Conservation (phyloP, 2,888 invertebrate genomes). For the Tolmerus cingulatus region DNA sequence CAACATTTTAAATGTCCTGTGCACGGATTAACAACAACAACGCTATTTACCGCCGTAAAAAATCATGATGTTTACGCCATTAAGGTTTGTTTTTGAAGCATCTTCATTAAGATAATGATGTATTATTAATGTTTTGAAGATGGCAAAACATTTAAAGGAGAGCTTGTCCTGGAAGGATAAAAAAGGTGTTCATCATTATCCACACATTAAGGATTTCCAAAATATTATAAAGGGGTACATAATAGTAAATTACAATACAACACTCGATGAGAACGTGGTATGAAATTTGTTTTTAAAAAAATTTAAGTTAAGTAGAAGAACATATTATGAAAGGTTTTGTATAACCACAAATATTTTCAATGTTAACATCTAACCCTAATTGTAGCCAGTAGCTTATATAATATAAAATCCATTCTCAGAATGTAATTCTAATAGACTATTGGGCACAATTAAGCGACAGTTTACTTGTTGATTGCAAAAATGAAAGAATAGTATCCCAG, state of each 20-base stretch:
- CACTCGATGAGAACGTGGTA: conserved; percentile 61
- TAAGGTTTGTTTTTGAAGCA: conserved; percentile 53
- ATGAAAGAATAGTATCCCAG: too few species aligned
- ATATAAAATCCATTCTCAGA: too few species aligned
- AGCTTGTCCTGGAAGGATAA: conserved; percentile 59
- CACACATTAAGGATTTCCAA: conserved; percentile 59
- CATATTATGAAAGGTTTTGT: too few species aligned
- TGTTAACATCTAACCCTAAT: too few species aligned
- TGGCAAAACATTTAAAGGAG: conserved; percentile 56
- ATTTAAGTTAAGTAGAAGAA: neutral
- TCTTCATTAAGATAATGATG: neutral
- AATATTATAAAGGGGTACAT: conserved; percentile 61
- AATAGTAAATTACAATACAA: conserved; percentile 59
- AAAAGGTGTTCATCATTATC: conserved; percentile 56
- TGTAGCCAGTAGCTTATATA: too few species aligned
- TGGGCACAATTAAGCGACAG: too few species aligned
- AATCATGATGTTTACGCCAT: conserved; percentile 60
- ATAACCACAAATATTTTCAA: too few species aligned
- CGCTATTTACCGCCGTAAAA: conserved; percentile 60
- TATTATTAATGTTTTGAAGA: conserved; percentile 47
- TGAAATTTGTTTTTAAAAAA: conserved; percentile 37
- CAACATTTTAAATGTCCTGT: conserved; percentile 59
- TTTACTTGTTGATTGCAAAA: too few species aligned
- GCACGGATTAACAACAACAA: conserved; percentile 57
- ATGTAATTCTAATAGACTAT: too few species aligned